Conservation (phyloP, 2,797 vertebrate genomes). For the Cynodonichthys magdalenae region DNA sequence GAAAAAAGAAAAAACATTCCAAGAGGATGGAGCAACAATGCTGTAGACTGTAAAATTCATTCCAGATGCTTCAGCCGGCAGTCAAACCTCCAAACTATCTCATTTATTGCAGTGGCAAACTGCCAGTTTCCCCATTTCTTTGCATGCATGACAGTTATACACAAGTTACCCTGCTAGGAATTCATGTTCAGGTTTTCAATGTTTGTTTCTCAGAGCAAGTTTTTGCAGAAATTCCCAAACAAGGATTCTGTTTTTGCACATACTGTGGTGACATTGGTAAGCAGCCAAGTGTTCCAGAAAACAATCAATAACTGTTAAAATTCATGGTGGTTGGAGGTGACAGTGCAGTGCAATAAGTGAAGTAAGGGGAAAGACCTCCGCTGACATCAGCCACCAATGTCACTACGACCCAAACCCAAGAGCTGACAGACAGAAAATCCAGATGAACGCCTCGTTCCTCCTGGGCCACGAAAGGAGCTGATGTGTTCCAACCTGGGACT, state of each 20-base stretch:
- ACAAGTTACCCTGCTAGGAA: slow-evolving; percentile 8
- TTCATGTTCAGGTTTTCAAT: slow-evolving; percentile 10
- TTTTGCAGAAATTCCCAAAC: slow-evolving; percentile 14
- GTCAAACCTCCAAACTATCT: slow-evolving; percentile 50
- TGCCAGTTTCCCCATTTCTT: slow-evolving; percentile 31
- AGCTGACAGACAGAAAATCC: slow-evolving; percentile 75
- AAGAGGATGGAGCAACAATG: slow-evolving; percentile 55
- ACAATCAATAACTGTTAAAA: slow-evolving; percentile 51
- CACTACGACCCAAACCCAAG: slow-evolving; percentile 47
- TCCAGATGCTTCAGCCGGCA: slow-evolving; percentile 74
- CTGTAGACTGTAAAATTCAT: slow-evolving; percentile 60
- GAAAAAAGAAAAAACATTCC: slow-evolving; percentile 53
- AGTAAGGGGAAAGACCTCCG: slow-evolving; percentile 61
- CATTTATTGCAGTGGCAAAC: slow-evolving; percentile 45
- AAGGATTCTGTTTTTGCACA: slow-evolving; percentile 1
- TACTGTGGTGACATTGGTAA: slow-evolving; percentile 4
- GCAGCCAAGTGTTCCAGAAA: not conserved
- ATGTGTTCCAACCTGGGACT: slow-evolving; percentile 59
- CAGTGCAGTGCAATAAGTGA: slow-evolving; percentile 39
- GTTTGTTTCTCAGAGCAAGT: slow-evolving; percentile 23
- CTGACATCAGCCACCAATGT: slow-evolving; percentile 68
- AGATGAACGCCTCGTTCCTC: slow-evolving; percentile 59
- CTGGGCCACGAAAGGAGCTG: slow-evolving; percentile 48
- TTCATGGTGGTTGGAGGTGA: slow-evolving; percentile 39
- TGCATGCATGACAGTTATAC: slow-evolving; percentile 13